Conservation (phyloP, 2,888 invertebrate species). For the Hermaeophaga mercurialis region DNA sequence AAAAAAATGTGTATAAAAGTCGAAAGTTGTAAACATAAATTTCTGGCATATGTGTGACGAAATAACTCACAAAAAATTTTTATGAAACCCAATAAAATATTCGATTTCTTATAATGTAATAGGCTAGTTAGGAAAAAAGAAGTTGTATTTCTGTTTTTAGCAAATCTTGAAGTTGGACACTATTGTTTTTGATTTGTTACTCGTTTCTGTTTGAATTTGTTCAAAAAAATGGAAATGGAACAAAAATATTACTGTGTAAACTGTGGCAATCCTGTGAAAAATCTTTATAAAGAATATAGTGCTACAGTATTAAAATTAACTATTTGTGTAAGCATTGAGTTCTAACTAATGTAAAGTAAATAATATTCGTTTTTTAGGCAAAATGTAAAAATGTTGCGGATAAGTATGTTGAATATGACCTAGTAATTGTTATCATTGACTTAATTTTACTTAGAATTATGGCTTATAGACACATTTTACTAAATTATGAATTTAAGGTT, state of each 20-base stretch:
- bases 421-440: conserved; percentile 86
- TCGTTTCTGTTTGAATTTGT: too few relatives aligned
- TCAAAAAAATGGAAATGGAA: neutral
- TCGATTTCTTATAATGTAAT: too few relatives aligned
- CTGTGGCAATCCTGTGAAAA: conserved; percentile 67
- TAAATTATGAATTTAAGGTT: conserved; percentile 80
- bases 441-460: conserved; percentile 77
- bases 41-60: too few relatives aligned
- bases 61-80: too few relatives aligned
- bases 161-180: too few relatives aligned
- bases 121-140: too few relatives aligned
- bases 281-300: conserved; percentile 72
- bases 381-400: conserved; percentile 79
- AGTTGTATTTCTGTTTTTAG: too few relatives aligned
- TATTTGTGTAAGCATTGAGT: conserved; percentile 71
- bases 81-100: too few relatives aligned
- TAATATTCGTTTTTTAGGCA: conserved; percentile 61
- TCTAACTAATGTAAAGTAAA: conserved; percentile 9
- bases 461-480: conserved; percentile 85
- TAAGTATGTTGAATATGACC: conserved; percentile 90
- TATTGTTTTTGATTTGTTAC: too few relatives aligned
- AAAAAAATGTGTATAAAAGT: too few relatives aligned
- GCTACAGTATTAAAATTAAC: conserved; percentile 73
- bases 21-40: too few relatives aligned
- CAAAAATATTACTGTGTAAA: conserved; percentile 64